Conservation (phyloP, 1,140 invertebrate species). For the Diorhabda carinulata region DNA sequence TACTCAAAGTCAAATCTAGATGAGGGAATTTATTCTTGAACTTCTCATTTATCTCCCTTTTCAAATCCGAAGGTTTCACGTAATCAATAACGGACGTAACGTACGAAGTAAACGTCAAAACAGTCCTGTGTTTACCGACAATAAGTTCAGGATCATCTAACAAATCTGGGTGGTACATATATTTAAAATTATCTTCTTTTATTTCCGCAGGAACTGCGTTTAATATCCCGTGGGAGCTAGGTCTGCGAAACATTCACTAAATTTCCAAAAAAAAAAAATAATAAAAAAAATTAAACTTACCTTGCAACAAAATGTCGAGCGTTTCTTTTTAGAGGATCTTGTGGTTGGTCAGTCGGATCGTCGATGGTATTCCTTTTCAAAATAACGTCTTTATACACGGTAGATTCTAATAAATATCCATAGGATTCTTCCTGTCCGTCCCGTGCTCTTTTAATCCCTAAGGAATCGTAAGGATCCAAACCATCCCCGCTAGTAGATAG, state of each 20-base stretch:
- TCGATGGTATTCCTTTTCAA: constrained; percentile 46
- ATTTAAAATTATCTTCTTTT: constrained; percentile 44
- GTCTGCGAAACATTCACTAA: constrained; percentile 48
- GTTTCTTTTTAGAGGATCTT: constrained; percentile 24
- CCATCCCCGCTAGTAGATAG: constrained; percentile 79
- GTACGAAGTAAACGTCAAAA: constrained; percentile 93
- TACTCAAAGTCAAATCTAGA: constrained; percentile 93
- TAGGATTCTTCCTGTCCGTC: constrained; percentile 88
- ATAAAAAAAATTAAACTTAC: constrained; percentile 45
- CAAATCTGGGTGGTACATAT: constrained; percentile 77
- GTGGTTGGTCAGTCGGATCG: constrained; percentile 38
- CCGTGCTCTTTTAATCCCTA: constrained; percentile 76
- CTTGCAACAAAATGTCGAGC: constrained; percentile 63
- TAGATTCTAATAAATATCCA: constrained; percentile 75
- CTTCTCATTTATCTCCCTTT: constrained; percentile 97
- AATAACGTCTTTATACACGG: constrained; percentile 55
- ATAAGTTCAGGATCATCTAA: constrained; percentile 94
- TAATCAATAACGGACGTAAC: constrained; percentile 97
- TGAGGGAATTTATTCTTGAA: constrained; percentile 94
- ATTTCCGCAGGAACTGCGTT: constrained; percentile 58
- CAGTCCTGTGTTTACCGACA: constrained; percentile 89
- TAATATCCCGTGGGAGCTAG: constrained; percentile 51
- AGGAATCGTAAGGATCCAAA: constrained; percentile 77
- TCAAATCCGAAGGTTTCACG: constrained; percentile 91
- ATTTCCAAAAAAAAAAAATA: neutral